A percentile compares a stretch with the other conserved stretches of the same genome.
phyloP scores from a whole-genome alignment of 2,113 vertebrate genomes.

The Anoplopoma fimbria region DNA sequence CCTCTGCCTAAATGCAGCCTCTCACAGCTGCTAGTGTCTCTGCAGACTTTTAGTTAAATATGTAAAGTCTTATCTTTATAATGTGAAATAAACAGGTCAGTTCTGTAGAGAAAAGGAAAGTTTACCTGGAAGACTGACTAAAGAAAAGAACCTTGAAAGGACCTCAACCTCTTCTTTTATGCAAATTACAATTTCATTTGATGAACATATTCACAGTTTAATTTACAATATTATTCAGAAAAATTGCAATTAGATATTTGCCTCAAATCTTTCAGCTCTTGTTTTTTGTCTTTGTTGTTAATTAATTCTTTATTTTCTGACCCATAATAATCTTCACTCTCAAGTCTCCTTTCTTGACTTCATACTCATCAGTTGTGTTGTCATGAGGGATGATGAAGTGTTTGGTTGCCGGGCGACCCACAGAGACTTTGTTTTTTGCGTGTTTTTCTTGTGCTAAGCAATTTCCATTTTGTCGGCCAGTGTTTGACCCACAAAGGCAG shows the following conservation, averaged over 20 bases:
- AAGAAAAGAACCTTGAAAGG: too few species aligned
- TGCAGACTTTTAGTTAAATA: too few species aligned
- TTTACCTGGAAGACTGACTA: too few species aligned
- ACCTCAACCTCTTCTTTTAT: too few species aligned
- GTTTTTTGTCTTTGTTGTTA: not conserved
- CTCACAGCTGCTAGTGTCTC: too few species aligned
- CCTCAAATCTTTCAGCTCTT: not conserved
- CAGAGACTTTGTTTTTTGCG: constrained; percentile 19
- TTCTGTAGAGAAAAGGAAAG: too few species aligned
- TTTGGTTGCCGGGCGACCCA: constrained; percentile 16
- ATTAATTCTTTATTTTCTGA: not conserved
- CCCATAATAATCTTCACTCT: not conserved
- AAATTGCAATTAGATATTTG: not conserved
- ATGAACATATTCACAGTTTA: not conserved
- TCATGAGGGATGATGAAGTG: not conserved
- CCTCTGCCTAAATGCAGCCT: too few species aligned
- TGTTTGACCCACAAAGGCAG: constrained; percentile 69
- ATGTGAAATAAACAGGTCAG: too few species aligned
- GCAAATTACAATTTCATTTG: not conserved
- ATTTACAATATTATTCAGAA: not conserved
- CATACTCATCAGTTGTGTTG: rapidly evolving
- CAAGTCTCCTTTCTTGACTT: too few species aligned
- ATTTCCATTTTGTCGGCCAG: constrained; percentile 59
- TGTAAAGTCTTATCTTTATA: too few species aligned
- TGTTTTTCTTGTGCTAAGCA: constrained; percentile 63